Conservation (phyloP, 2,113 vertebrate genomes). For the Vanacampus margaritifer region DNA sequence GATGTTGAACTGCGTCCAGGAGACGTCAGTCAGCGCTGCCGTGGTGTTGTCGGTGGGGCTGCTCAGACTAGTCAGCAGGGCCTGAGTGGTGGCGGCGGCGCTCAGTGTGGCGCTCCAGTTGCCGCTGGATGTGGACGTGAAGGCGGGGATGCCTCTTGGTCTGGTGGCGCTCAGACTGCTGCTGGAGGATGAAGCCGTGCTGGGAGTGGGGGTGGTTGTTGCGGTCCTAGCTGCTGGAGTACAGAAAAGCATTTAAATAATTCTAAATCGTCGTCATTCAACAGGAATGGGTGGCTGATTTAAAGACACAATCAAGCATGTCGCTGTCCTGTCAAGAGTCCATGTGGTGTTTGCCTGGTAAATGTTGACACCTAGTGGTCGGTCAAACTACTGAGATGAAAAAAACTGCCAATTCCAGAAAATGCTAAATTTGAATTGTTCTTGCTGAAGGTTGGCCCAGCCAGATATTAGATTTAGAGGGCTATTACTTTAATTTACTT, state of each 20-base stretch:
- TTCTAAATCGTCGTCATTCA: neutral
- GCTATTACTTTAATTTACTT: too few species aligned
- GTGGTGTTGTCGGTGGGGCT: constrained; percentile 84
- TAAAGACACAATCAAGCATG: neutral
- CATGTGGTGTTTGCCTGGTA: neutral
- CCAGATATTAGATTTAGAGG: too few species aligned
- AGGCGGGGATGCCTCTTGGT: constrained; percentile 14
- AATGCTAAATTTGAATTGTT: too few species aligned
- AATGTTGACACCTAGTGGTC: constrained; percentile 22
- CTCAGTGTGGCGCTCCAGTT: constrained; percentile 60
- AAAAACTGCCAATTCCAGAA: too few species aligned
- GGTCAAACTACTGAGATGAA: neutral
- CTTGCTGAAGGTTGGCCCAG: too few species aligned
- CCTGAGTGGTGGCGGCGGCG: constrained; percentile 68
- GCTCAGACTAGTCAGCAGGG: constrained; percentile 70
- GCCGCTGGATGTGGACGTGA: constrained; percentile 40
- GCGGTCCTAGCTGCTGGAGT: constrained; percentile 29
- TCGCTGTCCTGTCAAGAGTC: neutral
- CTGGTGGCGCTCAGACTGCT: constrained; percentile 48
- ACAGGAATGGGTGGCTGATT: neutral
- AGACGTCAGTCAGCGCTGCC: constrained; percentile 84
- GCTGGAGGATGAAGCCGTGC: constrained; percentile 45
- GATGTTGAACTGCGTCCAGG: constrained; percentile 97
- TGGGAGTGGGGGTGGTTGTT: constrained; percentile 7
- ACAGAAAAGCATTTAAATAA: constrained; percentile 14